phyloP scores from a whole-genome alignment of 2,797 vertebrate species.

The Hybognathus amarus region DNA sequence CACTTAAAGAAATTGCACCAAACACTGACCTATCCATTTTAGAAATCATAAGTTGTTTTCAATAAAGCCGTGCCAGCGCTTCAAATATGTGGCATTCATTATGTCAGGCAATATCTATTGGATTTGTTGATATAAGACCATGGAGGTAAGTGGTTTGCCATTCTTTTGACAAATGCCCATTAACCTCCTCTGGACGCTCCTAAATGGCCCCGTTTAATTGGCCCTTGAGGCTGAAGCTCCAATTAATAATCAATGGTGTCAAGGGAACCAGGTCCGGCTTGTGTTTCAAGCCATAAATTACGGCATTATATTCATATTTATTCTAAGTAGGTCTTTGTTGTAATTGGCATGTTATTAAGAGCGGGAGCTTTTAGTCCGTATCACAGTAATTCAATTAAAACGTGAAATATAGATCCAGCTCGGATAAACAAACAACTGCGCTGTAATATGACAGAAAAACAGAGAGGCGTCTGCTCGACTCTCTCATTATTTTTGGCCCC shows the following conservation, averaged over 20 bases:
- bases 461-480: conserved; percentile 85
- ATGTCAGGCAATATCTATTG: conserved; percentile 78
- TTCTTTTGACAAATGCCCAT: conserved; percentile 88
- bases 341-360: conserved; percentile 99
- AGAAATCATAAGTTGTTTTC: conserved; percentile 74
- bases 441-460: conserved; percentile 93
- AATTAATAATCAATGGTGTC: conserved; percentile 98
- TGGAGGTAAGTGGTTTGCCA: conserved; percentile 68
- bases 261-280: conserved; percentile 83
- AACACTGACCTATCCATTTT: conserved; percentile 76
- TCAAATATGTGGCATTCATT: conserved; percentile 75
- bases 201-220: conserved; percentile 92
- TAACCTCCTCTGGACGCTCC: conserved; percentile 87
- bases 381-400: conserved; percentile 98
- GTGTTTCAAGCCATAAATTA: conserved; percentile 95
- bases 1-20: conserved; percentile 78
- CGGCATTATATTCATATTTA: conserved; percentile 97
- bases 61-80: conserved; percentile 65
- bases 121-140: conserved; percentile 76
- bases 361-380: conserved; percentile 95
- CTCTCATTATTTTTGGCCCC: conserved; percentile 89
- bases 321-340: conserved; percentile 95
- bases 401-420: conserved; percentile 95
- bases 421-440: conserved; percentile 92
- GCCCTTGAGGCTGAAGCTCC: conserved; percentile 81